Evolutionary conservation across 1,140 invertebrate genomes (phyloP).

Genomic region (Orchestia grillus): DNA sequence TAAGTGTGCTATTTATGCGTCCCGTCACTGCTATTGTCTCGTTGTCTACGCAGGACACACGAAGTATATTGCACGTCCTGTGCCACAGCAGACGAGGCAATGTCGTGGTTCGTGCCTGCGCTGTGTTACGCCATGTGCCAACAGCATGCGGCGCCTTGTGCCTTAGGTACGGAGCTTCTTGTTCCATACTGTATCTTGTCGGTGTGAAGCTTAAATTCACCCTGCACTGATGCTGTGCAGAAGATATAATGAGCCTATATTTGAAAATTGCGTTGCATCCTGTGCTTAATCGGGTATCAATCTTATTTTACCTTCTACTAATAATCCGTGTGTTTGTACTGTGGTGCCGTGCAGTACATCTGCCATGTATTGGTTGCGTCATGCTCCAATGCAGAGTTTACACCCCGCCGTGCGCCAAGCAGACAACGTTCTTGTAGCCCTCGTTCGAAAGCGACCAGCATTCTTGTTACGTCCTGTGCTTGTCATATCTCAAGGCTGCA

Average conservation of each 20-base stretch:
- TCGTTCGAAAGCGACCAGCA: neutral
- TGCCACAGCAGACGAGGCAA: neutral
- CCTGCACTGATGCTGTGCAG: too few relatives aligned
- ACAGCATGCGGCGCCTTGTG: neutral
- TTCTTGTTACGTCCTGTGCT: conserved; percentile 14
- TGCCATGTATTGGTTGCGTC: neutral
- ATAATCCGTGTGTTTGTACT: neutral
- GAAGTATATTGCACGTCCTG: neutral
- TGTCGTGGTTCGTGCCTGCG: neutral
- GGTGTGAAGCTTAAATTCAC: too few relatives aligned
- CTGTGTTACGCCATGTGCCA: neutral
- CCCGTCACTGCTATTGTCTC: neutral
- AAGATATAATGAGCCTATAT: neutral
- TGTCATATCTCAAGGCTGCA: neutral
- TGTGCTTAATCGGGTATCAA: neutral
- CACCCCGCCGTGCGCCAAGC: too few relatives aligned
- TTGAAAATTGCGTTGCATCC: neutral
- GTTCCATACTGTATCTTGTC: too few relatives aligned
- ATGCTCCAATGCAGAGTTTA: too few relatives aligned
- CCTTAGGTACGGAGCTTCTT: too few relatives aligned
- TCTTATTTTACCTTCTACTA: neutral
- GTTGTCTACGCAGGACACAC: neutral
- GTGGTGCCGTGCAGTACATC: neutral
- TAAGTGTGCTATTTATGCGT: conserved; percentile 12
- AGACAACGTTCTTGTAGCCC: neutral